These are phyloP conservation scores for Microplitis deprimator DNA, from an alignment of 2,888 invertebrate genomes.

Conservation along the genomic window DNA sequence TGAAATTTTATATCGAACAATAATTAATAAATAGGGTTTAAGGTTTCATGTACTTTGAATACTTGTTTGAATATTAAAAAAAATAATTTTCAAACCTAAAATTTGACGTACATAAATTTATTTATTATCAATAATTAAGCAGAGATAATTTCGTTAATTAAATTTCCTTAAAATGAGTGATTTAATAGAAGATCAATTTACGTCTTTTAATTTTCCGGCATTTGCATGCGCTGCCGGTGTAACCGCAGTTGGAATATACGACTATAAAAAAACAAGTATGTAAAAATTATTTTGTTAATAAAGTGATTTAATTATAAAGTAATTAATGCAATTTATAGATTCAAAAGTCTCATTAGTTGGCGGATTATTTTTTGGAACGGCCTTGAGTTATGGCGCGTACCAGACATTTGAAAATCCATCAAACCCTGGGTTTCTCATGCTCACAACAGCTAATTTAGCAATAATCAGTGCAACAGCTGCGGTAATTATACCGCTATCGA, in stretches of 20 bases:
- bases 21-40: not conserved
- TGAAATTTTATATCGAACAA: slow-evolving; percentile 3
- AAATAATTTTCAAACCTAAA: too few relatives aligned
- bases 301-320: not conserved
- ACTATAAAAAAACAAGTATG: not conserved
- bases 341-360: not conserved
- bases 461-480: not conserved
- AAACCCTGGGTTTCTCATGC: not conserved
- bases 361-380: not conserved
- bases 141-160: too few relatives aligned
- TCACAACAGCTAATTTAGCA: not conserved
- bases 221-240: not conserved
- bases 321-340: not conserved
- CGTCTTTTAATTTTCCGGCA: not conserved
- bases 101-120: too few relatives aligned
- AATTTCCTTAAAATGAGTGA: not conserved
- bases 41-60: not conserved
- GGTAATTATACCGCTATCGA: not conserved
- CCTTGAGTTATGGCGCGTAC: not conserved
- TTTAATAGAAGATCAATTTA: not conserved
- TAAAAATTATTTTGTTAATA: not conserved
- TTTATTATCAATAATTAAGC: too few relatives aligned
- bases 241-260: not conserved
- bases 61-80: not conserved
- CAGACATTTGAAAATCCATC: not conserved